Percentiles rank a stretch among this genome's conserved stretches.
These are phyloP conservation scores for Vultur gryphus DNA, from an alignment of 2,797 vertebrate genomes.

Conservation along the genomic window DNA sequence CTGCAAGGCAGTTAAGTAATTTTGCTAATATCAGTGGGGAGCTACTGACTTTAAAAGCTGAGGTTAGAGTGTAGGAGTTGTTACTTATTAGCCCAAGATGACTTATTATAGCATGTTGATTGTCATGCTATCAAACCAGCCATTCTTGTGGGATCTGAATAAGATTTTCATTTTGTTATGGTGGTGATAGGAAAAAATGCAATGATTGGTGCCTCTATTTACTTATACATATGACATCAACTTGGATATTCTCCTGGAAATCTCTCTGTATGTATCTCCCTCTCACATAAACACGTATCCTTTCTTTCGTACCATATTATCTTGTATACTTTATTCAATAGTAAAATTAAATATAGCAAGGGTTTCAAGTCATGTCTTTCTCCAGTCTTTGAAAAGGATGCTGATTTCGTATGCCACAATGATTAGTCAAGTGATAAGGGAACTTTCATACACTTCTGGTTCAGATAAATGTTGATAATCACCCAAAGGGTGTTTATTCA, in stretches of 20 bases:
- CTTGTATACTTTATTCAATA: background rate
- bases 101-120: background rate
- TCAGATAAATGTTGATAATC: conserved; percentile 45
- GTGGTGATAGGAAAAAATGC: background rate
- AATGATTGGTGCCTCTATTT: background rate
- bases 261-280: background rate
- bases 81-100: background rate
- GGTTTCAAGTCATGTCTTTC: background rate
- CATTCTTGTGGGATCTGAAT: background rate
- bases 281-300: background rate
- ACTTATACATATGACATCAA: background rate
- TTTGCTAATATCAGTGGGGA: background rate
- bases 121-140: background rate
- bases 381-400: conserved; percentile 37
- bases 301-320: background rate
- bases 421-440: conserved; percentile 21
- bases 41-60: background rate
- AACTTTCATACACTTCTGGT: conserved; percentile 1
- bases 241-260: background rate
- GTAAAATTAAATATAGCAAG: conserved; percentile 5
- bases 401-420: conserved; percentile 5
- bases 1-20: background rate
- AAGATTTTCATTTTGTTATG: background rate
- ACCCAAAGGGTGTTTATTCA: background rate
- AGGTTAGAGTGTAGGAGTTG: background rate